phyloP scores from a whole-genome alignment of 2,797 vertebrate genomes.

The Acanthornis magna region DNA sequence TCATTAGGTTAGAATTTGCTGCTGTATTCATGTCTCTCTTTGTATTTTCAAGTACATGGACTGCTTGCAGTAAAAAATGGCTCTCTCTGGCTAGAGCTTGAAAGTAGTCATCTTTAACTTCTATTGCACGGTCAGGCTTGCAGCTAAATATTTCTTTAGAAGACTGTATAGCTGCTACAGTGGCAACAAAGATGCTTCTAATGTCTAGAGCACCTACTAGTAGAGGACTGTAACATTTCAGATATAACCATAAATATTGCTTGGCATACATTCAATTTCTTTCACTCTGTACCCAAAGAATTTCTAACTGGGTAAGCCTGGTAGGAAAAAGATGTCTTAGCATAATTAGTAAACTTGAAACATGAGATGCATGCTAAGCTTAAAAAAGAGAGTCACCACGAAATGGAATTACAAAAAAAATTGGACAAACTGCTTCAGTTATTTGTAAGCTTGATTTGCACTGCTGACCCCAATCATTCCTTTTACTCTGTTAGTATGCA shows the following conservation, averaged over 20 bases:
- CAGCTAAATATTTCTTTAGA: neutral
- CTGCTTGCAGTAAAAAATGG: neutral
- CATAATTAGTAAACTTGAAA: neutral
- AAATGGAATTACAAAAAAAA: neutral
- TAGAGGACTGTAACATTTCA: neutral
- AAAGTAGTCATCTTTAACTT: slow-evolving; percentile 5
- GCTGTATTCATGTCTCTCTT: neutral
- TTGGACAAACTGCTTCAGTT: neutral
- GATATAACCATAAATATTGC: neutral
- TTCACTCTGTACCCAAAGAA: neutral
- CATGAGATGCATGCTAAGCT: neutral
- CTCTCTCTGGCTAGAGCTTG: neutral
- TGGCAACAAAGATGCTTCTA: neutral
- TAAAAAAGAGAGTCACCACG: neutral
- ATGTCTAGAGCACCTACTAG: neutral
- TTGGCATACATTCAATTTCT: neutral
- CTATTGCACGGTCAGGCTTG: neutral
- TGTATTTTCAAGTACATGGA: neutral
- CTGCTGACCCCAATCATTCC: neutral
- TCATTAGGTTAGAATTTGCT: slow-evolving; percentile 38
- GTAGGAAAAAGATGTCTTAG: neutral
- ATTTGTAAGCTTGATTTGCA: neutral
- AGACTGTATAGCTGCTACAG: neutral
- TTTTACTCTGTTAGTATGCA: neutral
- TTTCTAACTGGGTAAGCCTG: neutral